Evolutionary conservation across 2,113 vertebrate genomes (phyloP), one percentile per base, ranked within the genome.

Genomic region (Tenebrosternarchus preto): DNA sequence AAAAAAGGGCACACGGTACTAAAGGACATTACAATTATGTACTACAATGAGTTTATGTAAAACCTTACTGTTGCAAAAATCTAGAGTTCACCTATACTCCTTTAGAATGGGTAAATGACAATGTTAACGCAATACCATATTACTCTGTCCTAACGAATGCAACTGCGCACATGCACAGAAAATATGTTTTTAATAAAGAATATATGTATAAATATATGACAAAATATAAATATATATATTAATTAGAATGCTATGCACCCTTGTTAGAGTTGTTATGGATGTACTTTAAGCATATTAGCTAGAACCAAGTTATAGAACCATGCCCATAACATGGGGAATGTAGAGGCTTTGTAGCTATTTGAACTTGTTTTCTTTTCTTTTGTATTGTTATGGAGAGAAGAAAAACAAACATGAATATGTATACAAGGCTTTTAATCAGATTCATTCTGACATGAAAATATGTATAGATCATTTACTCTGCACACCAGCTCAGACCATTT

Each of bases 191-290:
- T 93, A 92, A 91, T 90, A 91, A 92, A 86, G 77, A 92, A 92
- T 93, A 89, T 92, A 89, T 94, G 90, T 93, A 93, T 88, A 93
- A 92, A 93, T 93, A 93, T 92, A 92, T 80, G 77, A 84, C 66
- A 74, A 86, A 76, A 78, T 80, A 83, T 83, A 78, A 73, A 64
- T 64, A 73, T 56, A 73, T 80, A 72, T 91, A 87, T 89, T 92
- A 86, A 91, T 92, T 94, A 93, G 93, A 94, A 93, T 94, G 93
- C 93, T 93, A 93, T 94, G 92, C 93, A 93, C 93, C 91, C 92
- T 93, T 92, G 91, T 84, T 93, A 91, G 89, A 93, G 89, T 91
- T 91, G 92, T 93, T 92, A 88, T 93, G 90, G 93, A 92, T 93
- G 93, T 93, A 92, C 89, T 91, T 94, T 92, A 89, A 90, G 90